A percentile compares a stretch with the other conserved stretches of the same genome.
Conservation (phyloP, 1,140 invertebrate genomes). For the Acromyrmex echinatior region DNA sequence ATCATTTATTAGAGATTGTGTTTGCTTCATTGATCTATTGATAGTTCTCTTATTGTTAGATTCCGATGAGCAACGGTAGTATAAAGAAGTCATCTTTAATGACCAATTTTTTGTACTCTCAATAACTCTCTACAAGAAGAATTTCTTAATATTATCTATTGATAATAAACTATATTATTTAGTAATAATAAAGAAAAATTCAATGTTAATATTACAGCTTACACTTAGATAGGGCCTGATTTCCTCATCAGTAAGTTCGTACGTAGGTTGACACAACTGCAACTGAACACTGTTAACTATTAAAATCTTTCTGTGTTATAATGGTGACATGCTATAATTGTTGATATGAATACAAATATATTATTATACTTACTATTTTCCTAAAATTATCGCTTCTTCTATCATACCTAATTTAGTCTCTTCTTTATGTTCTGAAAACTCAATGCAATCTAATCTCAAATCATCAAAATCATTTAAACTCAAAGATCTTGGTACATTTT, state of each 20-base stretch:
- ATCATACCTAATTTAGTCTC: constrained; percentile 89
- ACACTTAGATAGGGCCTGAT: constrained; percentile 92
- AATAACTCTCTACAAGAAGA: constrained; percentile 77
- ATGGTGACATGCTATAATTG: neutral
- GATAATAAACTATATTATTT: neutral
- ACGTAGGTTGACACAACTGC: constrained; percentile 91
- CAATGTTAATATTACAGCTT: constrained; percentile 75
- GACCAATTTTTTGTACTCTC: constrained; percentile 89
- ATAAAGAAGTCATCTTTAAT: constrained; percentile 90
- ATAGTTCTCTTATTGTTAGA: constrained; percentile 92
- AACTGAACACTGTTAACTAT: constrained; percentile 87
- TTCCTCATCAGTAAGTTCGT: constrained; percentile 93
- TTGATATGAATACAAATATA: constrained; percentile 26
- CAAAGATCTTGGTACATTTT: constrained; percentile 89
- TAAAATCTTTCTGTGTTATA: constrained; percentile 43
- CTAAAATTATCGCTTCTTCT: constrained; percentile 93
- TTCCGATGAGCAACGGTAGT: constrained; percentile 93
- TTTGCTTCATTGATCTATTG: constrained; percentile 95
- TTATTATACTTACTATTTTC: constrained; percentile 88
- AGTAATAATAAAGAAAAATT: constrained; percentile 9
- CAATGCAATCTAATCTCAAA: constrained; percentile 92
- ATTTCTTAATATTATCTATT: neutral
- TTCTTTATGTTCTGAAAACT: constrained; percentile 89
- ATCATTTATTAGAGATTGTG: constrained; percentile 92
- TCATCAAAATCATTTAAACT: constrained; percentile 92